Evolutionary conservation across 2,888 invertebrate genomes (phyloP), one percentile per base, ranked within the genome.

Genomic region (Atethmia centrago): DNA sequence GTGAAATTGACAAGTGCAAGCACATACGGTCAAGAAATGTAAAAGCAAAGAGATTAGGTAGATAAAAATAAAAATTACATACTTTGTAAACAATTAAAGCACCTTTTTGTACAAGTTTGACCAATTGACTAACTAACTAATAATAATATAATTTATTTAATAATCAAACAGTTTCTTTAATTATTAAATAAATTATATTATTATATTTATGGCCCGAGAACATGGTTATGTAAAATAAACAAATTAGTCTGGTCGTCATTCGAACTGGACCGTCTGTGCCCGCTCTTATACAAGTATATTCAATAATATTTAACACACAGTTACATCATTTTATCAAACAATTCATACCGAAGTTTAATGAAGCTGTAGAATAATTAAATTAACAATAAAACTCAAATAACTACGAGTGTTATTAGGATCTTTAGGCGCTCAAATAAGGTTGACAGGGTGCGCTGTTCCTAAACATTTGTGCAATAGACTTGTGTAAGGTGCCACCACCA

Each of bases 291-390:
- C 25, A 65, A 64, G 28, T 68, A 69, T 55, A 74, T 68, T 55
- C 25, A 74, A 51, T 74, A 56, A 69, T 74, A 79, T 65, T 62
- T 16, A 79, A 79, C 69, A 79, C 79, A 79, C 79, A 69, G 31
- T 62, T 55, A 55, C 55, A 59, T 77, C 21, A 62, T 28, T 14
- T 51, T 45, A 55, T 36, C 36, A 69, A 75, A 55, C 14, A 55
- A 61, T 19, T 65, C 40, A 63, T 64, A 59, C 19, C 28, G 8
- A 42, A 64, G 9, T 55, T 12, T 25, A 45, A 21, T 40, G 21
- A 3, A 21, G 31, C 53, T 49, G 31, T 71, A 49, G 19, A 8
- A 21, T 28, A 2, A 45, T 67, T 49, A 16, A 56, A 59, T 49
- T 5, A 63, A 76, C 19, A 55, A 8, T 9, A n/a, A n/a, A 49